Evolutionary conservation across 2,113 vertebrate species (phyloP), one percentile per base, ranked within the genome.

Genomic region (Calonectris borealis): DNA sequence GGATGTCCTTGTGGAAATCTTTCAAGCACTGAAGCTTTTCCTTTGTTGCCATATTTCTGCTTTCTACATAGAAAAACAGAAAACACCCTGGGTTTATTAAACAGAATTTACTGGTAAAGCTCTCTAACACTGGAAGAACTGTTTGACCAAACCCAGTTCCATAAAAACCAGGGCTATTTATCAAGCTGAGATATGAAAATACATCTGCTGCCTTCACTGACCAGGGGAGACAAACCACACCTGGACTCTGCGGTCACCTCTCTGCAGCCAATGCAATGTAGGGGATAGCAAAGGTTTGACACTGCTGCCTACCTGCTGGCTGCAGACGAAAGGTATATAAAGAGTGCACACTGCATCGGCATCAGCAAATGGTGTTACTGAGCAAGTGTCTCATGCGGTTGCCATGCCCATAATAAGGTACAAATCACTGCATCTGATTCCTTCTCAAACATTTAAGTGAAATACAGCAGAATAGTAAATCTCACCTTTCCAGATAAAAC

Each of bases 1-100:
- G 97, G 79, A 99, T 99, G 97, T 99, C 99, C 97, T 99, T 99
- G 97, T 99, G 99, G 96, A 99, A 99, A 95, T 99, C 99, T 97
- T 99, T 99, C 96, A 99, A 97, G 97, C 99, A 99, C 97, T 99
- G 99, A 93, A 99, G 98, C 94, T 99, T 99, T 96, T 99, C 99
- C 97, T 99, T 99, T 97, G 99, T 99, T 96, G 99, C 99, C 99
- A 99, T 99, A 75, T 98, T 98, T 98, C 64, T 93, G 89, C 94
- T 79, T 89, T 89, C 91, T 88, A 88, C 46, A 83, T 4, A 52
- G 73, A 68, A 83, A 77, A 66, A 83, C 11, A 92, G 71, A 55
- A 26, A 32, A 11, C 17, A 42, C 31, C 19, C 38, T 25, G n/a
- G 13, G 22, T 90, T 96, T 93, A 83, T 79, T 79, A 66, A 89